These are phyloP conservation scores for Pogonognathellus flavescens DNA, from an alignment of 1,140 invertebrate genomes.

Conservation along the genomic window DNA sequence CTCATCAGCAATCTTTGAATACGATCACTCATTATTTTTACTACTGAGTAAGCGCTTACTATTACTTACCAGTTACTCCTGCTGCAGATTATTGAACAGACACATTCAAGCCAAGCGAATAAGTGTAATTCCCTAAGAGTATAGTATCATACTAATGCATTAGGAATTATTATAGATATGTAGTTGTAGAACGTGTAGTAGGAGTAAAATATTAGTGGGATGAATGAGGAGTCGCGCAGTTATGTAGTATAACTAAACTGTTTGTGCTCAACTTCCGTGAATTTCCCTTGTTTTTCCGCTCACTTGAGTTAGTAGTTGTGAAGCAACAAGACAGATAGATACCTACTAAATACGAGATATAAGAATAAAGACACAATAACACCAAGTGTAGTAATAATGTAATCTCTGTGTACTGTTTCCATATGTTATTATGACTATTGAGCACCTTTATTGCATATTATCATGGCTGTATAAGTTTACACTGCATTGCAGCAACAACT, in stretches of 20 bases:
- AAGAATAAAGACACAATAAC: background rate
- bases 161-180: background rate
- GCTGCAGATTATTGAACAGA: background rate
- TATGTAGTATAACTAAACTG: constrained; percentile 5
- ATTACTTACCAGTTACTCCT: background rate
- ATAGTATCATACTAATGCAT: too few relatives aligned
- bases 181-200: background rate
- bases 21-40: too few relatives aligned
- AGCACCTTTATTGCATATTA: too few relatives aligned
- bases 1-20: too few relatives aligned
- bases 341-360: background rate
- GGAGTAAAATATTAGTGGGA: constrained; percentile 14
- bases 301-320: constrained; percentile 24
- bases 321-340: constrained; percentile 17
- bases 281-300: constrained; percentile 55
- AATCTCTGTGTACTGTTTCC: background rate
- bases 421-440: too few relatives aligned
- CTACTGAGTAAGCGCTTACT: too few relatives aligned
- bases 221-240: background rate
- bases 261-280: constrained; percentile 54
- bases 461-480: too few relatives aligned
- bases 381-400: background rate
- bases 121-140: too few relatives aligned
- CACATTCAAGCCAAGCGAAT: too few relatives aligned
- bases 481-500: too few relatives aligned